Evolutionary conservation across 30 jellyfish, hydroid and myxozoan species (phyloP), one percentile per base, ranked within the genome.

Genomic region (Nemopilema nomurai): DNA sequence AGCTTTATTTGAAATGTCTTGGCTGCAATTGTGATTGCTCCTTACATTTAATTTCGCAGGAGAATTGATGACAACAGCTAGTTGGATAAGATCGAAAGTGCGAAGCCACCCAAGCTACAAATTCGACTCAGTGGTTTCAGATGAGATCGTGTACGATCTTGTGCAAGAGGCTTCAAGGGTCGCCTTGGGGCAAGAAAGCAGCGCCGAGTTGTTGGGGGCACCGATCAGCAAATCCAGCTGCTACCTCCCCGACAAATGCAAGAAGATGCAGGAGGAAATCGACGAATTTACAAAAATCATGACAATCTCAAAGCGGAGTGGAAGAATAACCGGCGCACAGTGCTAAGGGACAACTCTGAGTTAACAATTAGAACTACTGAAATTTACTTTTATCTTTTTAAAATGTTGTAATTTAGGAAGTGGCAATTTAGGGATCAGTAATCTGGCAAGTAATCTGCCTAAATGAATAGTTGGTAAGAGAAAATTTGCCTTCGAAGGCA

Each of bases 91-190:
- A 70, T 68, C 90, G 18, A 86, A 85, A 30, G 79, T 95, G 49
- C 87, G 96, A 70, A 73, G 87, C 23, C 99, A 95, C 74, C 99
- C 99, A 20, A 80, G 69, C 32, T 95, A 95, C 92, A 83, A 95
- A 57, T 76, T 80, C 49, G 99, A 95, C 66, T 89, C 97, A 16
- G 96, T 95, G 67, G 95, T 95, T 18, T 71, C 96, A 26, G 92
- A 95, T 4, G 99, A 95, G 72, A 95, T 89, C 67, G 68, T 71
- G 0, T 90, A 95, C 85, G 99, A 95, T 62, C 89, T 95, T 8
- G 76, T 92, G 69, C 70, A 82, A 29, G 82, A 77, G 51, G 94
- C 89, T 33, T 67, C 57, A 28, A 77, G 78, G 69, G 76, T 95
- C 41, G 52, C 97, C 16, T 53, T 64, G 62, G 97, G 98, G 0